Percentiles rank a stretch among this genome's conserved stretches.
Conservation (phyloP, 2,113 vertebrate species). For the Scytalopus superciliaris region DNA sequence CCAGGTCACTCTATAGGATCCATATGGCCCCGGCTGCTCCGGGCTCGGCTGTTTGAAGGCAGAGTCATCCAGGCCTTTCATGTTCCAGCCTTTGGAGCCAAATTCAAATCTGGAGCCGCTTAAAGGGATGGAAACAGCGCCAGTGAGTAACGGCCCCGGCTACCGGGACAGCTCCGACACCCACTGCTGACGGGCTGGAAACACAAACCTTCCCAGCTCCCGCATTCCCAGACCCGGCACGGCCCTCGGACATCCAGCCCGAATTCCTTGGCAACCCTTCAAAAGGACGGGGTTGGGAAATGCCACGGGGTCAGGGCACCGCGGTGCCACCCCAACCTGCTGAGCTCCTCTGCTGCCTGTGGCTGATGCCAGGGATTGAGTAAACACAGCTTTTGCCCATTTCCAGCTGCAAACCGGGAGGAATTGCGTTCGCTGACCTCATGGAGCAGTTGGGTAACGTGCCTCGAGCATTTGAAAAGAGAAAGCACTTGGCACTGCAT, state of each 20-base stretch:
- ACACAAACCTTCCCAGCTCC: neutral
- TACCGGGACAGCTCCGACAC: constrained; percentile 7
- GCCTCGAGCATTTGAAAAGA: constrained; percentile 25
- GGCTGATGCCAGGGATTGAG: neutral
- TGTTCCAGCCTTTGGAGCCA: neutral
- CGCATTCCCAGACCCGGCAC: neutral
- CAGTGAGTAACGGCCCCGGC: neutral
- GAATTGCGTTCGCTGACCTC: neutral
- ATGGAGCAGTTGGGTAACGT: neutral
- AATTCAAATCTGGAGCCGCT: constrained; percentile 58
- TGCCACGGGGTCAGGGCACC: fast-evolving
- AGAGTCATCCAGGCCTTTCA: constrained; percentile 42
- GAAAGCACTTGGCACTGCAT: constrained; percentile 13
- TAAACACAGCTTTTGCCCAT: neutral
- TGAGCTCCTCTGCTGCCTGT: neutral
- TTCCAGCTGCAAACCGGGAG: neutral
- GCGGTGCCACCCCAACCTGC: neutral
- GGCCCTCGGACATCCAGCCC: neutral
- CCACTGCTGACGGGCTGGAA: neutral
- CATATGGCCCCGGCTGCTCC: neutral
- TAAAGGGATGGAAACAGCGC: constrained; percentile 31
- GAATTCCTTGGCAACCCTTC: neutral
- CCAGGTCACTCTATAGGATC: neutral
- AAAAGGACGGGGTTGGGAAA: fast-evolving
- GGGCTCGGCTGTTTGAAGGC: neutral